Conservation (phyloP, 2,888 invertebrate species). For the Eustalomyia histrio region DNA sequence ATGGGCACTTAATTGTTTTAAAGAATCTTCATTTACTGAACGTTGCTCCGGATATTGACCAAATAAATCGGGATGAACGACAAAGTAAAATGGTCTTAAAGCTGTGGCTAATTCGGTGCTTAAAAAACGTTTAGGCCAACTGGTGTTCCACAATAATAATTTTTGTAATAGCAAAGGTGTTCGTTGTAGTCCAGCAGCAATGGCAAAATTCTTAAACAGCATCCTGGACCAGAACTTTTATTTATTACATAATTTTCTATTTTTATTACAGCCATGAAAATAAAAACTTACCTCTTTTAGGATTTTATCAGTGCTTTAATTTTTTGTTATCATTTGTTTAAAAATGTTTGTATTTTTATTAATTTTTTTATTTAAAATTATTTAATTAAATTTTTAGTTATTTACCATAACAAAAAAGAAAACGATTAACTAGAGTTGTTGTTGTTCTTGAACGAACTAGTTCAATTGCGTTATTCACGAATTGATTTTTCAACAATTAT, state of each 20-base stretch:
- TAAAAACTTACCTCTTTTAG: background rate
- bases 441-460: too few relatives aligned
- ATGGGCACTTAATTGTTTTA: slow-evolving; percentile 92
- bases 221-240: slow-evolving; percentile 25
- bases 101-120: slow-evolving; percentile 94
- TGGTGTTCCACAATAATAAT: background rate
- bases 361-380: background rate
- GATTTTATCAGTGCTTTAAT: background rate
- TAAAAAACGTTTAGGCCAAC: slow-evolving; percentile 73
- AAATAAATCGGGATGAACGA: slow-evolving; percentile 97
- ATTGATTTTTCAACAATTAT: too few relatives aligned
- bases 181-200: slow-evolving; percentile 28
- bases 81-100: slow-evolving; percentile 95
- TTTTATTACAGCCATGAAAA: too few relatives aligned
- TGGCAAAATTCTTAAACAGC: slow-evolving; percentile 38
- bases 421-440: too few relatives aligned
- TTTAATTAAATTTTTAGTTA: background rate
- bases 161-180: slow-evolving; percentile 2
- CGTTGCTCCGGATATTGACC: slow-evolving; percentile 93
- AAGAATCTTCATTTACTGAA: slow-evolving; percentile 93
- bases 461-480: too few relatives aligned
- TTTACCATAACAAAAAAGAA: background rate
- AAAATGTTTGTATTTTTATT: background rate
- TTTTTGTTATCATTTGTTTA: background rate
- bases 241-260: slow-evolving; percentile 48